Evolutionary conservation across 2,888 invertebrate species (phyloP).

Genomic region (Spisula solida): DNA sequence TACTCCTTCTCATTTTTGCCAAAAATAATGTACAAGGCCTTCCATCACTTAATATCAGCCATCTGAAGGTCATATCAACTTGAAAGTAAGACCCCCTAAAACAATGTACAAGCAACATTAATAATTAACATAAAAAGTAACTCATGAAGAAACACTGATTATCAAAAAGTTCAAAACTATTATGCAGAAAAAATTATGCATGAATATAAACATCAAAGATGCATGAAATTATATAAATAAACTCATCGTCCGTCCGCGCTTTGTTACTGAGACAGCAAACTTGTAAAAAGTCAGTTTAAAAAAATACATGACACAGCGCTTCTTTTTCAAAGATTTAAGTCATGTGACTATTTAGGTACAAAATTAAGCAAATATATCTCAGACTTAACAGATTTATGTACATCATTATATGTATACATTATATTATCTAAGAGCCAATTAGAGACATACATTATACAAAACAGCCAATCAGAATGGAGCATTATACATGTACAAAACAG

Average conservation of each 20-base stretch:
- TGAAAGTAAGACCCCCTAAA: no score
- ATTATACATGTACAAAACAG: background rate
- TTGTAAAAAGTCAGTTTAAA: background rate
- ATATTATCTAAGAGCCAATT: background rate
- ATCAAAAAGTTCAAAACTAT: background rate
- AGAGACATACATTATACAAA: background rate
- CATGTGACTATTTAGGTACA: background rate
- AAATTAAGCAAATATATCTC: background rate
- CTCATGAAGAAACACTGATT: background rate
- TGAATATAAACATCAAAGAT: background rate
- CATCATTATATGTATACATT: slow-evolving; percentile 13
- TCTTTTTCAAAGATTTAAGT: background rate
- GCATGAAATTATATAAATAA: background rate
- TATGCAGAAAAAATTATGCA: slow-evolving; percentile 11
- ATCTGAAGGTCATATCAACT: no score
- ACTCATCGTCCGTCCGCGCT: background rate
- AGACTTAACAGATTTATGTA: background rate
- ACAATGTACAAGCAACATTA: no score
- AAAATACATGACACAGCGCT: background rate
- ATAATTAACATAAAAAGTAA: background rate
- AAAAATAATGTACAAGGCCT: no score
- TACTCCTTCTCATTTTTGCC: no score
- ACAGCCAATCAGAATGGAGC: background rate
- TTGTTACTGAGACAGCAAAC: background rate
- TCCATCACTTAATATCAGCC: no score